Percentiles rank a stretch among this genome's conserved stretches.
These are phyloP conservation scores for Antechinus stuartii DNA, from an alignment of 2,113 vertebrate species.

Conservation along the genomic window DNA sequence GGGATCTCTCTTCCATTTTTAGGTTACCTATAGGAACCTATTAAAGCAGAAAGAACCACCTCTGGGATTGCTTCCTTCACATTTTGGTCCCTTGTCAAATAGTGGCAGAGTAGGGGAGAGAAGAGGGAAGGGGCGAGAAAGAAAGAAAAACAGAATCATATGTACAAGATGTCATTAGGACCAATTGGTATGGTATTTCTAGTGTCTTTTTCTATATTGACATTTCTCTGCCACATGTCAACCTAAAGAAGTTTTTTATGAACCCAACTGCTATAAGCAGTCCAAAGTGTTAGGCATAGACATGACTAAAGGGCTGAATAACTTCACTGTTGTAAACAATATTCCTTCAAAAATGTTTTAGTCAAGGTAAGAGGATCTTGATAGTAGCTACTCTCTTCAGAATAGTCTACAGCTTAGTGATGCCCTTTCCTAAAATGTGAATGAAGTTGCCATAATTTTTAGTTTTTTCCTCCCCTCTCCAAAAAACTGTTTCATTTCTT, in stretches of 20 bases:
- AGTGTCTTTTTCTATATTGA: neutral
- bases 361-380: neutral
- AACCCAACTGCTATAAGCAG: neutral
- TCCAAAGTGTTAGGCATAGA: neutral
- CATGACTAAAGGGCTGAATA: no score
- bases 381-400: neutral
- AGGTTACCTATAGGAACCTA: neutral
- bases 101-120: neutral
- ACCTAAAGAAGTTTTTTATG: neutral
- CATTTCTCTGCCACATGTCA: neutral
- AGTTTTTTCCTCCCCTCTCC: neutral
- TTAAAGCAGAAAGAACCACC: neutral
- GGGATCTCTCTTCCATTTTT: neutral
- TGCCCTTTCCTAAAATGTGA: neutral
- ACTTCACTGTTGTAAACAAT: neutral
- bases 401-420: neutral
- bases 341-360: neutral
- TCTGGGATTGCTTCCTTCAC: neutral
- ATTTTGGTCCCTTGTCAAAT: no score
- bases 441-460: conserved; percentile 24
- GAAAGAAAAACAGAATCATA: neutral
- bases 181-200: neutral
- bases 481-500: conserved; percentile 12
- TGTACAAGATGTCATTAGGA: neutral
- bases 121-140: neutral